Evolutionary conservation across 2,888 invertebrate species (phyloP), one percentile per base, ranked within the genome.

Genomic region (Crepidodera aurea): DNA sequence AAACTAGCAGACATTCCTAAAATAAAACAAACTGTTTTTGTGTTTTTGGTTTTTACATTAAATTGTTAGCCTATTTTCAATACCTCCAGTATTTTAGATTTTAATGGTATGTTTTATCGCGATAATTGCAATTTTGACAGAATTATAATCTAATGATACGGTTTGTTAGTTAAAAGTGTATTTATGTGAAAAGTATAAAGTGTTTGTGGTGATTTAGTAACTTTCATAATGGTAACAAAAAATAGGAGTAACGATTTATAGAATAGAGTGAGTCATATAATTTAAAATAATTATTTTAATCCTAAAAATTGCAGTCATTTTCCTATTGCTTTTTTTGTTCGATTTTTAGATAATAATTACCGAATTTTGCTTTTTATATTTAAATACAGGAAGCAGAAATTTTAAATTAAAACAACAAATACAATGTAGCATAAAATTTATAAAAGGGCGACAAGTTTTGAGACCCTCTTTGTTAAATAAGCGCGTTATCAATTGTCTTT

Each of bases 11-110:
- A 39, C 39, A 44, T 44, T 44, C 22, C 44, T 44, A 6, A 44
- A 44, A 44, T 44, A 44, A 44, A 44, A 12, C 13, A n/a, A 19
- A 44, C 16, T 40, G 40, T 40, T 40, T 29, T 37, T 37, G 13
- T 37, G 15, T 37, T 37, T 40, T 18, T 16, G 10, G 40, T 18
- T 40, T 16, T 16, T 18, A 1, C 40, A 40, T 7, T 12, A 40
- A 37, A 40, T 40, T 40, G 40, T 7, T 40, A 13, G 34, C 29
- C n/a, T 3, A 6, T 34, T 34, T 7, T 18, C n/a, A 18, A 10
- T 40, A 40, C 12, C 40, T 40, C 7, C 8, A 40, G 18, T 16
- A 40, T 40, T 40, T 40, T 40, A 40, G 16, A 40, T 5, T 40
- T 40, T 40, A 37, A 10, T 37, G 3, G 37, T 10, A 13, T 8